Evolutionary conservation across 2,888 invertebrate species (phyloP).

Genomic region (Neoscelio sp.): DNA sequence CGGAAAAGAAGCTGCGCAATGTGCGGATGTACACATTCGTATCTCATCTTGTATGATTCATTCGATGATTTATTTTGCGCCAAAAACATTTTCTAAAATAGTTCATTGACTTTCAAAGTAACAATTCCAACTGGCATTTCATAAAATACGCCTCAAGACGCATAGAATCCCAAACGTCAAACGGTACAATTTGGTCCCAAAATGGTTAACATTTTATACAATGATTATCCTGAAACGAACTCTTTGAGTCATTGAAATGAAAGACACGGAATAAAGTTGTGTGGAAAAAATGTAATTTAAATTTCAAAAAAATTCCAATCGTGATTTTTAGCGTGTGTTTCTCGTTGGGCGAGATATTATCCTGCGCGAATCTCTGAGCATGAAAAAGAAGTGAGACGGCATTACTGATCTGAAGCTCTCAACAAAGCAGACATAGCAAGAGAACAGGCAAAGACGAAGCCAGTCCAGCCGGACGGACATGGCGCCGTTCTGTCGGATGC

Average conservation of each 20-base stretch:
- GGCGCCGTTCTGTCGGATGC: conserved; percentile 62
- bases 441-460: conserved; percentile 49
- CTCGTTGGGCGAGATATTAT: conserved; percentile 53
- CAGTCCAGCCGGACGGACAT: conserved; percentile 54
- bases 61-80: conserved; percentile 20
- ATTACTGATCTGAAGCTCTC: conserved; percentile 41
- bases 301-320: conserved; percentile 51
- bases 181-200: too few relatives aligned
- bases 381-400: conserved; percentile 60
- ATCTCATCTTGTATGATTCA: conserved; percentile 39
- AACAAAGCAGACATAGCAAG: conserved; percentile 50
- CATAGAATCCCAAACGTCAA: too few relatives aligned
- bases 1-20: conserved; percentile 50
- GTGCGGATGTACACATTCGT: conserved; percentile 34
- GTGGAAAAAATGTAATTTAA: conserved; percentile 47
- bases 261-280: conserved; percentile 5
- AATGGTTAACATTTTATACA: too few relatives aligned
- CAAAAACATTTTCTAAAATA: conserved; percentile 3
- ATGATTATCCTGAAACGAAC: conserved; percentile 12
- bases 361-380: conserved; percentile 51
- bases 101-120: conserved; percentile 17
- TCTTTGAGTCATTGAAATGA: not conserved
- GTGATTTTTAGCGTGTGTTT: conserved; percentile 48
- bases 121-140: too few relatives aligned
- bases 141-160: too few relatives aligned